A percentile compares a stretch with the other conserved stretches of the same genome.
Evolutionary conservation across 2,797 vertebrate genomes (phyloP).

Genomic region (Siniperca scherzeri): DNA sequence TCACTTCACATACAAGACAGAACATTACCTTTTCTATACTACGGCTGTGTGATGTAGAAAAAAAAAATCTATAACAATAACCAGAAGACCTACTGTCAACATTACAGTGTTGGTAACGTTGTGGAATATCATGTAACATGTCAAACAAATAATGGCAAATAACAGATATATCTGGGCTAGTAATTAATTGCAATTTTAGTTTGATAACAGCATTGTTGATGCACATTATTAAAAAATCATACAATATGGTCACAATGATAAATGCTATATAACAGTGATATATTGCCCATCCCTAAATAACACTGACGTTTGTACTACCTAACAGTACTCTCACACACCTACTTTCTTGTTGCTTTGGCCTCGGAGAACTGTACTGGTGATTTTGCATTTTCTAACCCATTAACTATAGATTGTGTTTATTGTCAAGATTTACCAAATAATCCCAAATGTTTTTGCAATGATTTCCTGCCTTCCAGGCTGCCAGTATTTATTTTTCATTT

Average conservation of each 20-base stretch:
- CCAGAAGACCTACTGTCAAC: not conserved
- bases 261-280: not conserved
- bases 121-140: not conserved
- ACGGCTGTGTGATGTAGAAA: not conserved
- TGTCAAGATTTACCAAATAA: not conserved
- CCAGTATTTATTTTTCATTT: not conserved
- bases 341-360: not conserved
- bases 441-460: not conserved
- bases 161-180: too few species aligned
- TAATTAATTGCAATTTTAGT: not conserved
- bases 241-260: not conserved
- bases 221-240: not conserved
- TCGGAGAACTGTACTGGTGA: not conserved
- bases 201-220: not conserved
- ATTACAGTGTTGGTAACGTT: not conserved
- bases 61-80: not conserved
- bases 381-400: not conserved
- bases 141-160: not conserved
- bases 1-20: not conserved
- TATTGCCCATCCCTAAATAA: not conserved
- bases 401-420: not conserved
- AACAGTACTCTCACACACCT: not conserved
- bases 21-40: not conserved
- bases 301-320: not conserved
- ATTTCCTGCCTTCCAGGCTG: not conserved